Percentiles rank a stretch among this genome's conserved stretches.
Conservation (phyloP, 35 echinoderm and acorn worm genomes). For the Diadema setosum region DNA sequence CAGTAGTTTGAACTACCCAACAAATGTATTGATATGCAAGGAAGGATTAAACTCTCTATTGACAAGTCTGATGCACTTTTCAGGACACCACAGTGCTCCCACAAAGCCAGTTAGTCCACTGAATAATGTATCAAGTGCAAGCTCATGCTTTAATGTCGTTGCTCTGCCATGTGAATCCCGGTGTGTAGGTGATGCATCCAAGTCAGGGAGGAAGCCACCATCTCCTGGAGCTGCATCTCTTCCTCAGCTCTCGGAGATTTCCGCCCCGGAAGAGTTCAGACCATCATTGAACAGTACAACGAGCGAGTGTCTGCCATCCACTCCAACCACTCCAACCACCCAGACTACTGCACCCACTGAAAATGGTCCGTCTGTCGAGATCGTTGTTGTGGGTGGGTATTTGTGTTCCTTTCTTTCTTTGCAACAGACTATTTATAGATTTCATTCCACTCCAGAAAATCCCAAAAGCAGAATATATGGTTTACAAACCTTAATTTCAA, state of each 20-base stretch:
- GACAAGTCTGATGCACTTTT: neutral
- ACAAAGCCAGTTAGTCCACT: neutral
- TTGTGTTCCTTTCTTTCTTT: too few species aligned
- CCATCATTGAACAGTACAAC: neutral
- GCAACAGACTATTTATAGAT: too few species aligned
- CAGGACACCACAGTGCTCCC: too few species aligned
- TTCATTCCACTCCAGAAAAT: too few species aligned
- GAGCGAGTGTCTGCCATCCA: too few species aligned
- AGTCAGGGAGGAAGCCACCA: neutral
- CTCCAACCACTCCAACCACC: neutral
- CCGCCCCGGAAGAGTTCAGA: neutral
- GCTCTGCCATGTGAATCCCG: neutral
- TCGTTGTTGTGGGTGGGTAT: neutral
- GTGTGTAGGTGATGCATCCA: neutral
- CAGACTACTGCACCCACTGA: neutral
- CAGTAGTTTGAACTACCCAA: too few species aligned
- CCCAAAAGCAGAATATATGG: too few species aligned
- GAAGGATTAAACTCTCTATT: too few species aligned
- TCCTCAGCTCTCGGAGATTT: neutral
- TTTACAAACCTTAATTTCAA: too few species aligned
- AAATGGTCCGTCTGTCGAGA: neutral
- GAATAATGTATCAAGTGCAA: neutral
- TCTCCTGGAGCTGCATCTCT: neutral
- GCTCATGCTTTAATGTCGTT: neutral
- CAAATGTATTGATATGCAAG: too few species aligned